Evolutionary conservation across 1,140 invertebrate genomes (phyloP).

Genomic region (Leptonema lineaticorne): DNA sequence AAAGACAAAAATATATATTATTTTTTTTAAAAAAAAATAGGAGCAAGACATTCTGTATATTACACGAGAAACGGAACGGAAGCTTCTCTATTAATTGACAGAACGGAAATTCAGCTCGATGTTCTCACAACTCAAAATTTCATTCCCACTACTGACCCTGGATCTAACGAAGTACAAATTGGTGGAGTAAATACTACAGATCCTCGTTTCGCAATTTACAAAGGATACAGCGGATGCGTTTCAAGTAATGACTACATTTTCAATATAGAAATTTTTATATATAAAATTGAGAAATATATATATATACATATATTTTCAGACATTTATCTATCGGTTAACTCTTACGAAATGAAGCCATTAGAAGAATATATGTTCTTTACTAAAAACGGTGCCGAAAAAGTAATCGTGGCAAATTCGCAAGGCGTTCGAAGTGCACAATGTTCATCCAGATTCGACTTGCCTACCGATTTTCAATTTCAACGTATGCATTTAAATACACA

Average conservation of each 20-base stretch:
- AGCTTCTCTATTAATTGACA: constrained; percentile 72
- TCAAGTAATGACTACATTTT: constrained; percentile 67
- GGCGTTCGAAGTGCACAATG: constrained; percentile 83
- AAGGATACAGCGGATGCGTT: constrained; percentile 84
- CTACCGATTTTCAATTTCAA: constrained; percentile 47
- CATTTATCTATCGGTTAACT: constrained; percentile 78
- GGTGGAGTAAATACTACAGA: constrained; percentile 84
- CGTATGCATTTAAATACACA: constrained; percentile 47
- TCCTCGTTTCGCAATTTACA: constrained; percentile 74
- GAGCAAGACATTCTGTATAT: constrained; percentile 82
- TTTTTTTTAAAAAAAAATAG: too few relatives aligned
- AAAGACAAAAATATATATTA: background rate
- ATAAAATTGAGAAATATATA: constrained; percentile 31
- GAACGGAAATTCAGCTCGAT: constrained; percentile 68
- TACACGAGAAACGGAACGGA: constrained; percentile 73
- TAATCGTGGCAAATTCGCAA: constrained; percentile 77
- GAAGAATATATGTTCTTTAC: constrained; percentile 88
- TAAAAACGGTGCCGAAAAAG: constrained; percentile 75
- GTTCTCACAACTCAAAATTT: constrained; percentile 66
- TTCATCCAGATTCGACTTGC: constrained; percentile 69
- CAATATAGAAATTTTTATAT: background rate
- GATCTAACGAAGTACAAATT: constrained; percentile 78
- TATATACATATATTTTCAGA: constrained; percentile 67
- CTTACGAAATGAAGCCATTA: constrained; percentile 76
- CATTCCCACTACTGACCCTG: constrained; percentile 63